Evolutionary conservation across 2,113 vertebrate species (phyloP), one percentile per base, ranked within the genome.

Genomic region (Catharus fuscescens): DNA sequence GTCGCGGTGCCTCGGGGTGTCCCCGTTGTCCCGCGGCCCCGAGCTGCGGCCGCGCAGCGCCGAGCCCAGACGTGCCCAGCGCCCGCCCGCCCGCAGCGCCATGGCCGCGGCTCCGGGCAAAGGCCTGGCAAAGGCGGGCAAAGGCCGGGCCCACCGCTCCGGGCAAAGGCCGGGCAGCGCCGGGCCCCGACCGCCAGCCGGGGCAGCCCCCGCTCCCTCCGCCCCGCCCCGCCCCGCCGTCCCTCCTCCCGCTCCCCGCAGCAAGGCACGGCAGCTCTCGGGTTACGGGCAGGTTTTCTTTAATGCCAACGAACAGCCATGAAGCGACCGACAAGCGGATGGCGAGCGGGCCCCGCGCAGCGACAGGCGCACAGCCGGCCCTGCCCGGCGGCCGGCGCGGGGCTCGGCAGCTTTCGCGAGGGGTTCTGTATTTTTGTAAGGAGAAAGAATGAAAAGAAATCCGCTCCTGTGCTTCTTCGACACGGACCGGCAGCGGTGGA

Each of bases 1-100:
- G 12, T 97, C 95, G 86, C 86, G 92, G 79, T 98, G 97, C 87
- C 98, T 97, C 47, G 80, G 86, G 10, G 70, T 95, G 81, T 97
- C 98, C 61, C 97, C 69, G 67, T 47, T 71, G 34, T 29, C 34
- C 66, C 96, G 92, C 7, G 13, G 59, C 47, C 90, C 29, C 56
- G 28, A 45, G 72, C 44, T 28, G 88, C 14, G 24, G 26, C 62
- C 11, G 60, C 93, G 97, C 96, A 67, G 40, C 3, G n/a, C 42
- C 52, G 7, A 28, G 54, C 25, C 80, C 45, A 20, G 28, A n/a
- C 81, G 52, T 3, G 6, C 15, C 38, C 26, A 98, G 73, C 76
- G 97, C 98, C 98, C 18, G 20, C 62, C 21, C 18, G 4, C 3
- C 6, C 31, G 36, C 29, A 98, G 88, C 61, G 98, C 98, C 98